A percentile compares a stretch with the other conserved stretches of the same genome.
phyloP scores from a whole-genome alignment of 2,113 vertebrate genomes.

The Datnioides undecimradiatus region DNA sequence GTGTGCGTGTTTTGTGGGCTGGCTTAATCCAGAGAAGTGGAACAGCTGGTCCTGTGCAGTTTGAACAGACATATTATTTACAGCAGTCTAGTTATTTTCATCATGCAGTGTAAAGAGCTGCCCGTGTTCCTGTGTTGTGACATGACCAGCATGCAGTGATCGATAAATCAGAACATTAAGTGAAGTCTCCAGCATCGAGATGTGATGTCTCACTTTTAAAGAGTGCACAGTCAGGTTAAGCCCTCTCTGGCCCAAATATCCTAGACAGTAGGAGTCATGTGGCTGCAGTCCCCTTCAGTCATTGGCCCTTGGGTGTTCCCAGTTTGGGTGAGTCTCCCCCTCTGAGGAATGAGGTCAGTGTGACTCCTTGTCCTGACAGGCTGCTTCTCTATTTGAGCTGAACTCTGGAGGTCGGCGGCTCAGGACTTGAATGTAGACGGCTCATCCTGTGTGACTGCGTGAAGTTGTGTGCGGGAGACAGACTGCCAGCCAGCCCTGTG shows the following conservation, averaged over 20 bases:
- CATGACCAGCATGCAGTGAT: neutral
- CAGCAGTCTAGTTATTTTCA: neutral
- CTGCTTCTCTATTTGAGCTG: constrained; percentile 18
- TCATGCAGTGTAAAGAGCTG: neutral
- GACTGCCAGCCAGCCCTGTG: neutral
- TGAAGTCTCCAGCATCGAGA: neutral
- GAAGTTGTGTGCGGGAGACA: neutral
- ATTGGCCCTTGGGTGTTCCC: constrained; percentile 19
- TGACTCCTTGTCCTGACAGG: constrained; percentile 29
- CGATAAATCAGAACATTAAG: too few species aligned
- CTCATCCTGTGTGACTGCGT: neutral
- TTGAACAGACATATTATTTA: neutral
- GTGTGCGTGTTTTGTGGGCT: too few species aligned
- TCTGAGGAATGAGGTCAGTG: constrained; percentile 58
- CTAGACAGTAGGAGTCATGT: constrained; percentile 36
- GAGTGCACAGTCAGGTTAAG: constrained; percentile 32
- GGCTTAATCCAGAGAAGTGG: too few species aligned
- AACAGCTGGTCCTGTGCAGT: neutral
- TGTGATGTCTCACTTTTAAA: neutral
- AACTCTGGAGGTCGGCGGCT: constrained; percentile 46
- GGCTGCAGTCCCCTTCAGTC: constrained; percentile 9
- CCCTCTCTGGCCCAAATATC: constrained; percentile 50
- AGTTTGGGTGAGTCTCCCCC: neutral
- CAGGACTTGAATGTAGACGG: neutral
- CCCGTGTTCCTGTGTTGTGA: too few species aligned